Conservation (phyloP, 2,888 invertebrate species). For the Netelia virgata region DNA sequence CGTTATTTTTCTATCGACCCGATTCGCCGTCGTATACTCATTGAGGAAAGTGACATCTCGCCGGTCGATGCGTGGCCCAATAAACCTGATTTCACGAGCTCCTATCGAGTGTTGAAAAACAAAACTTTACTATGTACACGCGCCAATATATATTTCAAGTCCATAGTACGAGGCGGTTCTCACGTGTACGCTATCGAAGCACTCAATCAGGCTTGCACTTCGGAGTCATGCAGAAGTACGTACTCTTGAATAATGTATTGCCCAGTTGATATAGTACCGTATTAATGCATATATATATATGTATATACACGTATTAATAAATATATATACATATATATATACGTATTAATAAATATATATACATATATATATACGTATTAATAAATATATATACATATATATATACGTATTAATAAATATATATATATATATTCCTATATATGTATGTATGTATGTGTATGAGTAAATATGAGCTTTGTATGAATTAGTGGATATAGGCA, state of each 20-base stretch:
- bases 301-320: neutral
- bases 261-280: constrained; percentile 30
- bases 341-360: neutral
- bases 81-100: constrained; percentile 22
- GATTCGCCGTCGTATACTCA: no score
- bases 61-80: neutral
- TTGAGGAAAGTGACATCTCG: neutral
- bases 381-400: constrained; percentile 19
- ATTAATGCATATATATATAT: constrained; percentile 7
- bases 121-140: constrained; percentile 3
- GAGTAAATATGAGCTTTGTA: constrained; percentile 23
- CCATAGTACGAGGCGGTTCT: constrained; percentile 38
- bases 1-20: no score
- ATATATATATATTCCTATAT: constrained; percentile 24
- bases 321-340: constrained; percentile 13
- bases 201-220: constrained; percentile 60
- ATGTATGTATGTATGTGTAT: constrained; percentile 1
- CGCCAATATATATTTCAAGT: constrained; percentile 25
- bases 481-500: constrained; percentile 44
- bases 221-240: constrained; percentile 52
- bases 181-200: constrained; percentile 63
- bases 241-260: constrained; percentile 57
- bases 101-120: constrained; percentile 19
- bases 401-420: no score
- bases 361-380: constrained; percentile 7